Evolutionary conservation across 2,797 vertebrate genomes (phyloP), one percentile per base, ranked within the genome.

Genomic region (Schizothorax lantsangensis): DNA sequence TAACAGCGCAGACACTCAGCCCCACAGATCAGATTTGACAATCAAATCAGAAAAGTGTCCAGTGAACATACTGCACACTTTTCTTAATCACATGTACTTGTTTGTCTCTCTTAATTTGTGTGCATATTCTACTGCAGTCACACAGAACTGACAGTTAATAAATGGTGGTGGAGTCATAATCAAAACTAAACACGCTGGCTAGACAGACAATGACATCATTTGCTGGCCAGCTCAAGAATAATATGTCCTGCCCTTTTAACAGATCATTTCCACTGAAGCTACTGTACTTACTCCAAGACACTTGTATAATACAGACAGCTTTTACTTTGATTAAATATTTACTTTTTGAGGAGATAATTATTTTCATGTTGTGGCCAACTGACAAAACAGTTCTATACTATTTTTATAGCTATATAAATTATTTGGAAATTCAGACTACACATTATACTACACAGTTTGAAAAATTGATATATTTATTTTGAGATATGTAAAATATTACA

Each of bases 121-220:
- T 17, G 43, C 57, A 64, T 66, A 52, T 74, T 38, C 36, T 19
- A 21, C 49, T 36, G 36, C 81, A 83, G 3, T 79, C 21, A n/a
- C 36, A 57, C 33, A 87, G 49, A 45, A 79, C 30, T n/a, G 21
- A 36, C 68, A 81, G 66, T 57, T 47, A 77, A 79, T 38, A 79
- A 30, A 21, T 23, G 17, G 21, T 81, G 59, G 40, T 62, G n/a
- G 15, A 40, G 47, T 43, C 64, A 84, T 77, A 69, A 36, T 62
- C 21, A 59, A 80, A 85, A 64, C 62, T 73, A 62, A 84, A 86
- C 30, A 1, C 3, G 15, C 81, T 69, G 84, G 54, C n/a, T 71
- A 52, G 85, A 73, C 54, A 85, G 78, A 81, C 64, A 17, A n/a
- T 86, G 43, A 86, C 81, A 80, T 88, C 33, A 88, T 69, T 83